These are phyloP conservation scores for Trinorchestia longiramus DNA, from an alignment of 1,140 invertebrate genomes.

Conservation along the genomic window DNA sequence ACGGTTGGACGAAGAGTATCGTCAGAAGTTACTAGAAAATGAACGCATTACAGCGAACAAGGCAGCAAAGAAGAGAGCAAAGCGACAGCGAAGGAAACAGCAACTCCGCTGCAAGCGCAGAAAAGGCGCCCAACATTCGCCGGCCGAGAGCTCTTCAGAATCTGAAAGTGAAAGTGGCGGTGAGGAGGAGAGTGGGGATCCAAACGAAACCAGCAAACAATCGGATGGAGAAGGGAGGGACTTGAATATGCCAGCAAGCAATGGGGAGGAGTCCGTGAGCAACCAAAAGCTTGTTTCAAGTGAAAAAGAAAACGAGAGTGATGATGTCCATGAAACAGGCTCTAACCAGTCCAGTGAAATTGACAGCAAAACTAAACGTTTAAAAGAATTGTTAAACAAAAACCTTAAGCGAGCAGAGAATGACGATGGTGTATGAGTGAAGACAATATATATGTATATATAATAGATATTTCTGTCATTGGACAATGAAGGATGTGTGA, in stretches of 20 bases:
- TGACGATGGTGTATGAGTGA: neutral
- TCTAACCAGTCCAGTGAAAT: neutral
- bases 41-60: conserved; percentile 80
- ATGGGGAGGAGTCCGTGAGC: neutral
- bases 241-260: neutral
- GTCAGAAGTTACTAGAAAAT: conserved; percentile 85
- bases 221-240: neutral
- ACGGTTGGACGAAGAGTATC: conserved; percentile 84
- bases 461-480: no score
- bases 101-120: conserved; percentile 73
- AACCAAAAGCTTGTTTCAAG: neutral
- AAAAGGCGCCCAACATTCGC: conserved; percentile 69
- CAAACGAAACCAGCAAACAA: neutral
- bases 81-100: conserved; percentile 83
- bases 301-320: neutral
- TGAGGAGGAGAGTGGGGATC: neutral
- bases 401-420: neutral
- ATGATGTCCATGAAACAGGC: neutral
- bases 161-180: neutral
- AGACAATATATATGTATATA: no score
- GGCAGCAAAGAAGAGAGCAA: conserved; percentile 87
- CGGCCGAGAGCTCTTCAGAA: conserved; percentile 51
- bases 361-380: neutral
- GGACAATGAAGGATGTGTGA: no score
- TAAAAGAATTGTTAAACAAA: conserved; percentile 41